These are phyloP conservation scores for Muscina levida DNA, from an alignment of 2,888 invertebrate genomes.

Conservation along the genomic window DNA sequence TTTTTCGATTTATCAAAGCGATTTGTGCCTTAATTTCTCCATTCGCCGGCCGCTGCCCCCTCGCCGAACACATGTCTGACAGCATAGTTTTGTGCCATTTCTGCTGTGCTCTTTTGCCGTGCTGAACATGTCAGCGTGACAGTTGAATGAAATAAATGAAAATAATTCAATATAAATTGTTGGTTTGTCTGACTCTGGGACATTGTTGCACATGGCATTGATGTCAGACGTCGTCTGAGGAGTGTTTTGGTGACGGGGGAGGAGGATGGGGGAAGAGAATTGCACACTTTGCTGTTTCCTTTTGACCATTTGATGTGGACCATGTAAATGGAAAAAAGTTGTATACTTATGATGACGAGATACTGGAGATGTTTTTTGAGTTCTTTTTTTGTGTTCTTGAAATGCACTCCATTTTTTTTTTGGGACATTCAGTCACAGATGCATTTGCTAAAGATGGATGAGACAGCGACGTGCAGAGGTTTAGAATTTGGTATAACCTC, in stretches of 20 bases:
- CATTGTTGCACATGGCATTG: constrained; percentile 64
- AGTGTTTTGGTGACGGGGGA: not conserved
- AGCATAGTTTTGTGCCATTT: constrained; percentile 1
- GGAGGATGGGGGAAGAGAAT: too few species aligned
- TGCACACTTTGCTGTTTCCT: constrained; percentile 20
- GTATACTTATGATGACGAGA: not conserved
- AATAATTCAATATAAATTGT: constrained; percentile 41
- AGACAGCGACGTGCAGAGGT: not conserved
- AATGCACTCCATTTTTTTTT: not conserved
- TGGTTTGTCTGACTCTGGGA: constrained; percentile 38
- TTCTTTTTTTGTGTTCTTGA: not conserved
- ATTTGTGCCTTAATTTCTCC: constrained; percentile 7
- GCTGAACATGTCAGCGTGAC: constrained; percentile 32
- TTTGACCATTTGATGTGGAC: constrained; percentile 20
- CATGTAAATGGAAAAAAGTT: not conserved
- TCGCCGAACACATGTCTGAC: constrained; percentile 19
- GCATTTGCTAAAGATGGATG: not conserved
- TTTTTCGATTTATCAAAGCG: constrained; percentile 29
- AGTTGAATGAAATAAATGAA: constrained; percentile 41
- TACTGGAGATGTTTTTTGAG: not conserved
- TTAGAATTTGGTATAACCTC: too few species aligned
- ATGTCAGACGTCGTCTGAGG: constrained; percentile 41
- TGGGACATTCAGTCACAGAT: not conserved
- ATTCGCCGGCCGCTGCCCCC: not conserved
- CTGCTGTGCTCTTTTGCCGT: constrained; percentile 4